Conservation (phyloP, 2,888 invertebrate species). For the Steinernema hermaphroditum region DNA sequence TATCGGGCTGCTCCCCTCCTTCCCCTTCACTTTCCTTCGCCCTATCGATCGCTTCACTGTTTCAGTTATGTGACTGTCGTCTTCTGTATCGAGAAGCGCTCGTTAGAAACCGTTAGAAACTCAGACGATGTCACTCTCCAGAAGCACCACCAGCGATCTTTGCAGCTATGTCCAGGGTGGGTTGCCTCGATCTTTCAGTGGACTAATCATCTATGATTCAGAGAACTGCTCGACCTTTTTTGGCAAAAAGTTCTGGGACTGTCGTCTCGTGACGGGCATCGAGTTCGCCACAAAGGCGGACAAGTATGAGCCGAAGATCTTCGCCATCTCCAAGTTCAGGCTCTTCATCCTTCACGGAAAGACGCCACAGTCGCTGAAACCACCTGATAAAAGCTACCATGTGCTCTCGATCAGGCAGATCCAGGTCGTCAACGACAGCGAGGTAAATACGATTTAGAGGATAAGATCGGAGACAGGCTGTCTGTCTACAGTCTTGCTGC, state of each 20-base stretch:
- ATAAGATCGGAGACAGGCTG: too few relatives aligned
- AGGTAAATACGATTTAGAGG: not conserved
- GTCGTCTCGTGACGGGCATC: slow-evolving; percentile 47
- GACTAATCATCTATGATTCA: slow-evolving; percentile 39
- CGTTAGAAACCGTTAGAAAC: slow-evolving; percentile 17
- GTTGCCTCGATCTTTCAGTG: slow-evolving; percentile 35
- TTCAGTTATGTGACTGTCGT: slow-evolving; percentile 9
- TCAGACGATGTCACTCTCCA: slow-evolving; percentile 56
- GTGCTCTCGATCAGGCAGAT: slow-evolving; percentile 2
- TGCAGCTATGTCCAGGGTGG: slow-evolving; percentile 59
- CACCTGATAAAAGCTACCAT: slow-evolving; percentile 11
- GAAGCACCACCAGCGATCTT: slow-evolving; percentile 57
- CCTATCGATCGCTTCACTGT: not conserved
- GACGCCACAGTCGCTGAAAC: slow-evolving; percentile 39
- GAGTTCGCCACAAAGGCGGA: slow-evolving; percentile 49
- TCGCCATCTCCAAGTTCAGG: slow-evolving; percentile 63
- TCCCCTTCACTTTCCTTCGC: not conserved
- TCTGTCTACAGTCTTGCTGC: too few relatives aligned
- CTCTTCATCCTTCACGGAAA: slow-evolving; percentile 60
- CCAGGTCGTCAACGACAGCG: slow-evolving; percentile 9
- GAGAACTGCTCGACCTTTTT: slow-evolving; percentile 58
- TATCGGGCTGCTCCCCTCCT: not conserved
- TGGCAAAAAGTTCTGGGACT: slow-evolving; percentile 64
- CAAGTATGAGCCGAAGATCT: slow-evolving; percentile 57
- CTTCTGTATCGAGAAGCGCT: not conserved